Percentiles rank a stretch among this genome's conserved stretches.
These are phyloP conservation scores for Samia ricini DNA, from an alignment of 1,140 invertebrate genomes.

Conservation along the genomic window DNA sequence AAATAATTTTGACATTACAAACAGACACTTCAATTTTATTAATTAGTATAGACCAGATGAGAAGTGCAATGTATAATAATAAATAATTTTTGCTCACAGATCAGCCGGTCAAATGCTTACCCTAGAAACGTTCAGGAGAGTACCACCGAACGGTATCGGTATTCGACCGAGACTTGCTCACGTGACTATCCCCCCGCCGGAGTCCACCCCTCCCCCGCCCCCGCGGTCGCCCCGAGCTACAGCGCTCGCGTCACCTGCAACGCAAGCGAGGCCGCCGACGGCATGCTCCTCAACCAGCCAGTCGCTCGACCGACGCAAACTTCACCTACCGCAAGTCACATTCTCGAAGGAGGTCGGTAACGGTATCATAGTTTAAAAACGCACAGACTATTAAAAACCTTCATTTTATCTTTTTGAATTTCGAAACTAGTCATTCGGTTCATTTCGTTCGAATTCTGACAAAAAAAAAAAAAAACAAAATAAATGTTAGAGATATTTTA, in stretches of 20 bases:
- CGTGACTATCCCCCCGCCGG: slow-evolving; percentile 54
- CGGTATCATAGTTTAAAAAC: slow-evolving; percentile 81
- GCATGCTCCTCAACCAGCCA: slow-evolving; percentile 70
- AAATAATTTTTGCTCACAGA: slow-evolving; percentile 49
- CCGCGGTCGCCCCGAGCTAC: slow-evolving; percentile 51
- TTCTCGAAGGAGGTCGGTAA: slow-evolving; percentile 92
- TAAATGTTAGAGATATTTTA: slow-evolving; percentile 4
- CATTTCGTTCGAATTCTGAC: neutral
- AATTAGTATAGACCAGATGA: too few relatives aligned
- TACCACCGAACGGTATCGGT: slow-evolving; percentile 62
- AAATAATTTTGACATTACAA: too few relatives aligned
- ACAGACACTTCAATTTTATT: too few relatives aligned
- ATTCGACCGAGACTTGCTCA: slow-evolving; percentile 43
- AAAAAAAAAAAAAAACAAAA: too few relatives aligned
- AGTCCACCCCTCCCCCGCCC: slow-evolving; percentile 51
- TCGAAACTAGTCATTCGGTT: slow-evolving; percentile 26
- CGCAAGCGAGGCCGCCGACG: slow-evolving; percentile 73
- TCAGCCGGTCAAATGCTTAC: slow-evolving; percentile 83
- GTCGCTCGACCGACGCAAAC: slow-evolving; percentile 76
- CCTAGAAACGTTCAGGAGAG: slow-evolving; percentile 87
- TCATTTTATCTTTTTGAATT: slow-evolving; percentile 8
- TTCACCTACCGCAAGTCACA: slow-evolving; percentile 87
- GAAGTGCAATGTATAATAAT: neutral
- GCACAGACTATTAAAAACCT: neutral
- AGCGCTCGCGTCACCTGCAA: slow-evolving; percentile 52